These are phyloP conservation scores for Mylabris phalerata DNA, from an alignment of 1,140 invertebrate genomes.

Conservation along the genomic window DNA sequence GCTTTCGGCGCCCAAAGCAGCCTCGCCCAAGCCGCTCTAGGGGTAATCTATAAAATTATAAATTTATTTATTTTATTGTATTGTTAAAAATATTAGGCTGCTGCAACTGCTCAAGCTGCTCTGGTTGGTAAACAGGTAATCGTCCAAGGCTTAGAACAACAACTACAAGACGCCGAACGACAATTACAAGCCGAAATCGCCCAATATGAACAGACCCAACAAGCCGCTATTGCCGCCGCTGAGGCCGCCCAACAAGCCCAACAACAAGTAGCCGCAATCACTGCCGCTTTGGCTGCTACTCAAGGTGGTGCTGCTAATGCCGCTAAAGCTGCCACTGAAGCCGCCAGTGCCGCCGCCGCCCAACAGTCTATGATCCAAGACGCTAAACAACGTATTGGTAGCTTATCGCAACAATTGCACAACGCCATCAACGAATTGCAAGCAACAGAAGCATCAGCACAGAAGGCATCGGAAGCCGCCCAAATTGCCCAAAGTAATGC, in stretches of 20 bases:
- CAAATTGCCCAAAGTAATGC: constrained; percentile 30
- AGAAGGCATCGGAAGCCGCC: constrained; percentile 25
- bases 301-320: constrained; percentile 24
- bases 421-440: constrained; percentile 19
- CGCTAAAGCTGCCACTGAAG: constrained; percentile 23
- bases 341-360: constrained; percentile 23
- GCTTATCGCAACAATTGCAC: constrained; percentile 20
- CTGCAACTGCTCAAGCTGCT: constrained; percentile 31
- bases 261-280: constrained; percentile 17
- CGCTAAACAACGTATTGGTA: constrained; percentile 24
- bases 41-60: constrained; percentile 19
- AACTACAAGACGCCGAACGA: constrained; percentile 24
- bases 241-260: constrained; percentile 27
- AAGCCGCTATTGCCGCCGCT: constrained; percentile 22
- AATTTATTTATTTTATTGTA: background rate
- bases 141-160: constrained; percentile 23
- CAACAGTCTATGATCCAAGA: constrained; percentile 29
- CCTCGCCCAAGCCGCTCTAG: constrained; percentile 25
- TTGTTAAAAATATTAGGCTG: constrained; percentile 17
- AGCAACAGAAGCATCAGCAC: constrained; percentile 24
- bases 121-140: constrained; percentile 31
- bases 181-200: constrained; percentile 25
- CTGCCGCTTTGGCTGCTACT: constrained; percentile 26
- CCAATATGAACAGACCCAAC: constrained; percentile 25
- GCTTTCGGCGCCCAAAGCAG: constrained; percentile 29